These are phyloP conservation scores for Prostheceraeus crozeri DNA, from an alignment of 2,888 invertebrate species.

Conservation along the genomic window DNA sequence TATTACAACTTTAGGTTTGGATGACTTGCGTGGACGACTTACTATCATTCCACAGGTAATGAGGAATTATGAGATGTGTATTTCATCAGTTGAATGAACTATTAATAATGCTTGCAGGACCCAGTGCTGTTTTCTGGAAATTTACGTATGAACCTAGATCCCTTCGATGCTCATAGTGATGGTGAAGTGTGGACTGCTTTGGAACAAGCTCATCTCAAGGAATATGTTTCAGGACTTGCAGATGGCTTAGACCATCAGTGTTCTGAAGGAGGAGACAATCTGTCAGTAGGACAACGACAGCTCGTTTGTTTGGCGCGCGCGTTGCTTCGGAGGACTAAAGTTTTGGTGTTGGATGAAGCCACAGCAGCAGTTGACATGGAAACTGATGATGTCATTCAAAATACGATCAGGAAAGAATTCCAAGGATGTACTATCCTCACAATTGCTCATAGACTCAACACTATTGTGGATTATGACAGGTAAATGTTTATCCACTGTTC, in stretches of 20 bases:
- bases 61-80: no score
- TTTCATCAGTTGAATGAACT: not conserved
- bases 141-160: slow-evolving; percentile 56
- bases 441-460: slow-evolving; percentile 80
- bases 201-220: slow-evolving; percentile 54
- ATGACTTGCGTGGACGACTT: slow-evolving; percentile 18
- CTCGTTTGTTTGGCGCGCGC: no score
- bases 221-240: slow-evolving; percentile 47
- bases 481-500: no score
- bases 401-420: slow-evolving; percentile 72
- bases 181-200: slow-evolving; percentile 52
- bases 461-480: slow-evolving; percentile 88
- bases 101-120: not conserved
- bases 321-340: no score
- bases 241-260: slow-evolving; percentile 48
- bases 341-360: no score
- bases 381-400: slow-evolving; percentile 76
- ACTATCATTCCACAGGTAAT: slow-evolving; percentile 29
- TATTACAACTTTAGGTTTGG: not conserved
- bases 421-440: slow-evolving; percentile 77
- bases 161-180: slow-evolving; percentile 52
- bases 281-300: no score
- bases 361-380: no score
- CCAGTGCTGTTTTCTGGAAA: slow-evolving; percentile 56
- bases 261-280: slow-evolving; percentile 54